Conservation (phyloP, 2,888 invertebrate species). For the Drosophila diplacantha region DNA sequence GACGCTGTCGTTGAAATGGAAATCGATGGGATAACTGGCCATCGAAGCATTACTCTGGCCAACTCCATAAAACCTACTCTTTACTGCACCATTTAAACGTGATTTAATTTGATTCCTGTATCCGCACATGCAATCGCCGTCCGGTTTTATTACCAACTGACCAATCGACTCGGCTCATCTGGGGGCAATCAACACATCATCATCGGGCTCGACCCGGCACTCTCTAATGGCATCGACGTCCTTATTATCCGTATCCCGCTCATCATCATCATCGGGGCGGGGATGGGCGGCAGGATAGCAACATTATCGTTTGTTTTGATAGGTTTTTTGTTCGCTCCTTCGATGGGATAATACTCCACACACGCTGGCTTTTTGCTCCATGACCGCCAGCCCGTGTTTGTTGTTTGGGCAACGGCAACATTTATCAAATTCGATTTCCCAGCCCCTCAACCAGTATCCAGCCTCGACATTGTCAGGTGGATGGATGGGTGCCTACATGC, state of each 20-base stretch:
- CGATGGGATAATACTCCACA: slow-evolving; percentile 30
- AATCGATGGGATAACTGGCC: slow-evolving; percentile 14
- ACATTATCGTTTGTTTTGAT: slow-evolving; percentile 69
- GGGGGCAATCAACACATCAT: slow-evolving; percentile 63
- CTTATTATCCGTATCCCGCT: slow-evolving; percentile 56
- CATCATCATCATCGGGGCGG: slow-evolving; percentile 46
- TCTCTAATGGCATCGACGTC: slow-evolving; percentile 60
- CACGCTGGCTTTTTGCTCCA: slow-evolving; percentile 40
- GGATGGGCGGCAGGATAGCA: slow-evolving; percentile 5
- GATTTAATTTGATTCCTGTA: slow-evolving; percentile 61
- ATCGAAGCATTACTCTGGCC: slow-evolving; percentile 2
- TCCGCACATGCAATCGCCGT: slow-evolving; percentile 30
- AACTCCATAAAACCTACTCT: slow-evolving; percentile 10
- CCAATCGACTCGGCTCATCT: slow-evolving; percentile 60
- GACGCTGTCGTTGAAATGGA: slow-evolving; percentile 1
- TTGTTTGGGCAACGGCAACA: slow-evolving; percentile 49
- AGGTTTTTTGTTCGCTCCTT: slow-evolving; percentile 31
- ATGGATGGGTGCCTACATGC: slow-evolving; percentile 38
- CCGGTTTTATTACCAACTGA: slow-evolving; percentile 57
- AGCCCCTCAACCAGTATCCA: slow-evolving; percentile 22
- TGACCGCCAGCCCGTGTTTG: slow-evolving; percentile 23
- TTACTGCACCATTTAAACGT: slow-evolving; percentile 45
- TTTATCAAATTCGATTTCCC: slow-evolving; percentile 65
- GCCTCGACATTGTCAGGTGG: slow-evolving; percentile 53
- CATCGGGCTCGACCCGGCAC: slow-evolving; percentile 36